phyloP scores from a whole-genome alignment of 2,888 invertebrate genomes.

The Agonopterix arenella region DNA sequence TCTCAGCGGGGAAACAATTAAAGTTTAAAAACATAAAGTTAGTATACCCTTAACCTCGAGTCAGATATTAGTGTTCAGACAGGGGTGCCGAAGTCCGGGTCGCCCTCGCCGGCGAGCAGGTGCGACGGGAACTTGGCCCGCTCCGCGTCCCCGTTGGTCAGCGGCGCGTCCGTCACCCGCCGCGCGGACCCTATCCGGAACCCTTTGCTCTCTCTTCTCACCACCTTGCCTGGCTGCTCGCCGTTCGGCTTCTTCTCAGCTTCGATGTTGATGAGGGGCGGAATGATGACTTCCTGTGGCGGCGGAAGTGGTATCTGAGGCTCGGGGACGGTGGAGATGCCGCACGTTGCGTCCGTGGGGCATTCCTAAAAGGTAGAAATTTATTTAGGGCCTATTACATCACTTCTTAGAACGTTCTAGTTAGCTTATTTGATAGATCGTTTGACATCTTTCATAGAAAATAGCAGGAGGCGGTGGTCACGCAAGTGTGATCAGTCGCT shows the following conservation, averaged over 20 bases:
- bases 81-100: constrained; percentile 82
- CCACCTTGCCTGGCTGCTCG: constrained; percentile 52
- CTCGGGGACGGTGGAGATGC: constrained; percentile 16
- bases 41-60: too few species aligned
- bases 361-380: background rate
- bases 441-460: too few species aligned
- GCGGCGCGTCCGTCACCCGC: constrained; percentile 39
- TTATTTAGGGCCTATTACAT: too few species aligned
- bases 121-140: constrained; percentile 20
- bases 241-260: constrained; percentile 32
- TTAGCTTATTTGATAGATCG: too few species aligned
- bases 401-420: too few species aligned
- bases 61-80: constrained; percentile 52
- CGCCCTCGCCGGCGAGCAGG: constrained; percentile 74
- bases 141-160: constrained; percentile 40
- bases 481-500: too few species aligned
- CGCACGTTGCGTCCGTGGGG: background rate
- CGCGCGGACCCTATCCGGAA: constrained; percentile 44
- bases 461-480: too few species aligned
- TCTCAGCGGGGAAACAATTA: too few species aligned
- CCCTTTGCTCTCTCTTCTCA: constrained; percentile 19
- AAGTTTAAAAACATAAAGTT: too few species aligned
- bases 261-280: constrained; percentile 24
- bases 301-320: constrained; percentile 10
- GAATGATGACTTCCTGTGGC: constrained; percentile 9